Base-by-base conservation (phyloP, 2,113 vertebrate genomes). In the Hippocampus abdominalis region DNA sequence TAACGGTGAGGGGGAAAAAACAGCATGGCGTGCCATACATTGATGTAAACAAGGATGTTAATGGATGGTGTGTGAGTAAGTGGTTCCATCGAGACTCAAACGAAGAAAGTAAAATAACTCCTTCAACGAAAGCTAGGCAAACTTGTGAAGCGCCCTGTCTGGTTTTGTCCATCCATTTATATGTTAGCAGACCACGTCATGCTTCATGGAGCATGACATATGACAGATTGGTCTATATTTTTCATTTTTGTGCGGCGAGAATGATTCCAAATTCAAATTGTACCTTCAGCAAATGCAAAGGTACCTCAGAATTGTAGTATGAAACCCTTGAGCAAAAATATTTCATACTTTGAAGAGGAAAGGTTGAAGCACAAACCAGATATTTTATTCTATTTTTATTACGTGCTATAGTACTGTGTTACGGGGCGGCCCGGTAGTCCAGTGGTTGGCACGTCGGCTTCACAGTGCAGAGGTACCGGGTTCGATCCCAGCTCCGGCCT, bases 291-390 rank as follows among this genome's bases (percentile, higher is more conserved):
- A 60, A 36, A 60, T 16, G 2, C 27, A 8, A 32, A 4, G 27
- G 27, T 8, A 8, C 27, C 27, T 32, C 57, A 60, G 12, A 57
- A 27, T 25, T 27, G 23, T 25, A 27, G 7, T 1, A 7, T 15
- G 8, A 60, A 60, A 60, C 6, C 15, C 57, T 9, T 13, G 27
- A 29, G 25, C 49, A 59, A 60, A 15, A 29, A 60, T 32, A 60
- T 60, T 60, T 18, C 15, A 23, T 54, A 54, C 6, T 32, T 60
- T 32, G 39, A 72, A 61, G 51, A 75, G 3, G 42, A 12, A 68
- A 40, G 6, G 4, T 40, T 12, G 48, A 42, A 18, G 32, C 44
- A n/a, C 18, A 65, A 29, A 64, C 3, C 42, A 32, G 32, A 39
- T 32, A 56, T 13, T 57, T 1, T 49, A 57, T 8, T 32, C 42